Evolutionary conservation across 2,888 invertebrate genomes (phyloP), one percentile per base, ranked within the genome.

Genomic region (Microctonus brassicae): DNA sequence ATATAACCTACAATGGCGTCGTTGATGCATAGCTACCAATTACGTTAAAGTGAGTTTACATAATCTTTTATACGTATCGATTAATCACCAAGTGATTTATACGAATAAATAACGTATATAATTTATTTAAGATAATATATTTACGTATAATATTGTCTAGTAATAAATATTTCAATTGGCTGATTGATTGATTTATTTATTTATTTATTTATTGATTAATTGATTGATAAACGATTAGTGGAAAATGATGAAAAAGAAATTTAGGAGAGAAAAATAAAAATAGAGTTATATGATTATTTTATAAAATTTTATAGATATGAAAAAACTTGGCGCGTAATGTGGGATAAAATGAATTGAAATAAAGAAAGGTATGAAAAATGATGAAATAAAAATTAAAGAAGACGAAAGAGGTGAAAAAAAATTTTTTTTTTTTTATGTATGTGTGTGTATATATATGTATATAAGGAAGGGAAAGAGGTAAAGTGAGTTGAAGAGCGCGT

Each of bases 71-170:
- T 20, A 47, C 69, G 75, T 71, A 79, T 78, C 82, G 80, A 84
- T 85, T 84, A 83, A 84, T 84, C 84, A 81, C 80, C 42, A 34
- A n/a, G 73, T 79, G 81, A 83, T 83, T 83, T 83, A 83, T 79
- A 80, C 75, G n/a, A n/a, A 69, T 29, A 68, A 78, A 77, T 75
- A 52, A 6, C 24, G 36, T 17, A 66, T 52, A n/a, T 58, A 47
- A 47, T 47, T 17, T n/a, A 17, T 3, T 9, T 5, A n/a, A 17
- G 17, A 9, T 7, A 1, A 4, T 17, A 7, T n/a, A 17, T 29
- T 60, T 17, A 20, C 13, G 33, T 34, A 20, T 60, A 11, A 10
- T 17, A 17, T 60, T 60, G 17, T 60, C 20, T 20, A 60, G 17
- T 34, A 33, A 60, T 60, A 33, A 60, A 29, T 34, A 60, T 33